Conservation (phyloP, 2,888 invertebrate species). For the Baronia brevicornis region DNA sequence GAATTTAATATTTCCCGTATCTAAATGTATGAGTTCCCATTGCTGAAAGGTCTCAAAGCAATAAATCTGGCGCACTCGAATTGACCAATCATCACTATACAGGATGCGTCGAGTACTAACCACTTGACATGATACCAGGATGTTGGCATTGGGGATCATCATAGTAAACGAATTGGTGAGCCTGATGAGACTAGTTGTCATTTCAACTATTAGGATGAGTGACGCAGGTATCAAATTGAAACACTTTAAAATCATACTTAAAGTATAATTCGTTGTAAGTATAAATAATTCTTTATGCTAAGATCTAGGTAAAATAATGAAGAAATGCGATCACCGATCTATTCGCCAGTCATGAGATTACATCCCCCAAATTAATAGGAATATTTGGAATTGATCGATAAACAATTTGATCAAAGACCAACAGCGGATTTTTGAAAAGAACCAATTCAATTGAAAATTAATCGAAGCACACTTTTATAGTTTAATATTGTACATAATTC, state of each 20-base stretch:
- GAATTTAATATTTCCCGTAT: no score
- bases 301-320: no score
- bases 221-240: no score
- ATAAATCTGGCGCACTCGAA: not conserved
- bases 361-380: no score
- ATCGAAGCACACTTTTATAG: not conserved
- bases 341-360: no score
- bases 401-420: no score
- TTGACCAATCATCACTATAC: no score
- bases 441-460: not conserved
- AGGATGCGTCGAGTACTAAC: constrained; percentile 1
- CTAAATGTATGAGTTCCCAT: constrained; percentile 6
- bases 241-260: no score
- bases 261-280: no score
- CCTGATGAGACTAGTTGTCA: constrained; percentile 1
- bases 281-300: no score
- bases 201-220: constrained; percentile 1
- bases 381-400: no score
- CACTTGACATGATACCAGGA: constrained; percentile 7
- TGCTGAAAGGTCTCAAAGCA: constrained; percentile 4
- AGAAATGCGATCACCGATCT: no score
- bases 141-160: constrained; percentile 6
- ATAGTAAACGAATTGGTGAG: constrained; percentile 7
- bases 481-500: constrained; percentile 7
- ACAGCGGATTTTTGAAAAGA: constrained; percentile 4